These are phyloP conservation scores for Momotus momota DNA, from an alignment of 2,797 vertebrate species.

Conservation along the genomic window DNA sequence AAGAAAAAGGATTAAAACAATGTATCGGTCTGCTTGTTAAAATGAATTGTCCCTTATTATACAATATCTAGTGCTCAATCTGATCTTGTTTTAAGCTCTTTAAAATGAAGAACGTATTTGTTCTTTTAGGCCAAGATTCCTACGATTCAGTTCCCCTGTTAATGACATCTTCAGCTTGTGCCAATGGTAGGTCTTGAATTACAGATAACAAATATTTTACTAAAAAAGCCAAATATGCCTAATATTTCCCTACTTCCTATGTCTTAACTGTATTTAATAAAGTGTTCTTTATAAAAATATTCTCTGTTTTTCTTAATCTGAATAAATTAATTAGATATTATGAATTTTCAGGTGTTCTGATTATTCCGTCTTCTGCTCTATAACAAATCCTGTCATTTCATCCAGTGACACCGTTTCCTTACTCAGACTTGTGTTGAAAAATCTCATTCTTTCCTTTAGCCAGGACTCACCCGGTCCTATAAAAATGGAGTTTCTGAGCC, in stretches of 20 bases:
- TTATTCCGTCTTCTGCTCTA: background rate
- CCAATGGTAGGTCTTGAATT: background rate
- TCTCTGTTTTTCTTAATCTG: background rate
- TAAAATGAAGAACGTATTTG: background rate
- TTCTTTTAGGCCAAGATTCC: background rate
- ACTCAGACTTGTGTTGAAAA: background rate
- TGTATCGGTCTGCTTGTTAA: background rate
- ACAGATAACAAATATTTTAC: background rate
- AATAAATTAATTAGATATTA: background rate
- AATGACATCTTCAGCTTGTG: background rate
- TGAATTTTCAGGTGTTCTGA: background rate
- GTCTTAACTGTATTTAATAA: background rate
- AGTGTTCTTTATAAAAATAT: background rate
- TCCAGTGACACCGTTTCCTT: background rate
- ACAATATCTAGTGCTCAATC: background rate
- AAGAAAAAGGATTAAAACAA: background rate
- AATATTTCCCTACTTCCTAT: background rate
- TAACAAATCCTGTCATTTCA: background rate
- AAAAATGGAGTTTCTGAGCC: background rate
- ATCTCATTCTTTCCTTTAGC: background rate
- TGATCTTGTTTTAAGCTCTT: background rate
- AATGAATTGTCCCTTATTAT: background rate
- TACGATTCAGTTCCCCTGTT: background rate
- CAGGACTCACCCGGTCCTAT: background rate
- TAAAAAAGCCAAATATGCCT: background rate